Percentiles rank a stretch among this genome's conserved stretches.
These are phyloP conservation scores for Oligia latruncula DNA, from an alignment of 2,888 invertebrate species.

Conservation along the genomic window DNA sequence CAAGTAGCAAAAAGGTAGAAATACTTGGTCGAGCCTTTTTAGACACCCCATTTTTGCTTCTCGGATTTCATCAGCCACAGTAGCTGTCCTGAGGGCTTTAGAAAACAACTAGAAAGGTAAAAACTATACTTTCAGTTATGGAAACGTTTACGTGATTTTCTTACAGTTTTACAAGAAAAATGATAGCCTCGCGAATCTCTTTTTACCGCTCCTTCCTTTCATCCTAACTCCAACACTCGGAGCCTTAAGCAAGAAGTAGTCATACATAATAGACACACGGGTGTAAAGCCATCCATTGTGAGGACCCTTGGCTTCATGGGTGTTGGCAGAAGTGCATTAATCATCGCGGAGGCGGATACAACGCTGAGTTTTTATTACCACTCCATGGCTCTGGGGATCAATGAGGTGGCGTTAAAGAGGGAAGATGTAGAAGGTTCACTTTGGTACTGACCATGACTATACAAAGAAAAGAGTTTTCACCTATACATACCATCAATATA, in stretches of 20 bases:
- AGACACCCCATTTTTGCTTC: not conserved
- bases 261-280: conserved; percentile 64
- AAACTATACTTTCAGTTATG: not conserved
- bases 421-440: conserved; percentile 26
- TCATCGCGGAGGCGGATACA: conserved; percentile 67
- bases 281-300: conserved; percentile 67
- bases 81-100: not conserved
- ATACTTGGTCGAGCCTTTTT: not conserved
- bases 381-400: conserved; percentile 67
- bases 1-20: not conserved
- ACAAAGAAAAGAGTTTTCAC: no score
- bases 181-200: not conserved
- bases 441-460: not conserved
- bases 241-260: conserved; percentile 43
- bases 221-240: conserved; percentile 41
- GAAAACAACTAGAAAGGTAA: not conserved
- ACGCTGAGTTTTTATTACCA: conserved; percentile 69
- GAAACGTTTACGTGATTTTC: not conserved
- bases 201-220: conserved; percentile 20
- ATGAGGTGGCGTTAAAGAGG: conserved; percentile 38
- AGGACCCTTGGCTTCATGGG: conserved; percentile 66
- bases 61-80: not conserved
- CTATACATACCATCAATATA: no score
- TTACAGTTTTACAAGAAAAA: not conserved
- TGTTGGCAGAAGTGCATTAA: conserved; percentile 68